Conservation (phyloP, 35 echinoderm and acorn worm species). For the Lytechinus variegatus region DNA sequence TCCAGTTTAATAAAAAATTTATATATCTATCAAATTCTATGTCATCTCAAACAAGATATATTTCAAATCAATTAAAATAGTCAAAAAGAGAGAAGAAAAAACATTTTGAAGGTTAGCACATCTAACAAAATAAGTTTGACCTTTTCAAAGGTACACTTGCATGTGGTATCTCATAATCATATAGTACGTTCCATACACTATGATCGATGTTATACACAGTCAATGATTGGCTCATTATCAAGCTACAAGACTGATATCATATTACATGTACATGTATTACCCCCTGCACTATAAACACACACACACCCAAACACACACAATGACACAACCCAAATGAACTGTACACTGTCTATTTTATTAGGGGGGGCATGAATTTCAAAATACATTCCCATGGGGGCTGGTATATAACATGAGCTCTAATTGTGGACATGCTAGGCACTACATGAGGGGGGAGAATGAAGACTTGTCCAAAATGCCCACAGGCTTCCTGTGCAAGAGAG, state of each 20-base stretch:
- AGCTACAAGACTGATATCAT: neutral
- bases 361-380: neutral
- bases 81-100: neutral
- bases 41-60: neutral
- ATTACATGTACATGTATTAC: neutral
- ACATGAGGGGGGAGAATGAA: neutral
- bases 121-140: neutral
- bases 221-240: slow-evolving; percentile 12
- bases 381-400: slow-evolving; percentile 25
- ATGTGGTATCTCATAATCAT: neutral
- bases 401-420: neutral
- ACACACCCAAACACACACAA: neutral
- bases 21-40: neutral
- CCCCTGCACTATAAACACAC: neutral
- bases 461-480: slow-evolving; percentile 28
- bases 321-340: neutral
- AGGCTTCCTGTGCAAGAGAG: neutral
- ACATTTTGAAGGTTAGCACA: neutral
- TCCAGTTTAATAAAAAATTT: neutral
- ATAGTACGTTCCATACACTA: neutral
- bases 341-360: neutral
- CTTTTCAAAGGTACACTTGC: neutral
- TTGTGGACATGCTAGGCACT: slow-evolving; percentile 33
- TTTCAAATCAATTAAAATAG: neutral
- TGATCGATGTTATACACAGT: neutral